Base-by-base conservation (phyloP, 2,797 vertebrate genomes). In the Tolypeutes matacus region DNA sequence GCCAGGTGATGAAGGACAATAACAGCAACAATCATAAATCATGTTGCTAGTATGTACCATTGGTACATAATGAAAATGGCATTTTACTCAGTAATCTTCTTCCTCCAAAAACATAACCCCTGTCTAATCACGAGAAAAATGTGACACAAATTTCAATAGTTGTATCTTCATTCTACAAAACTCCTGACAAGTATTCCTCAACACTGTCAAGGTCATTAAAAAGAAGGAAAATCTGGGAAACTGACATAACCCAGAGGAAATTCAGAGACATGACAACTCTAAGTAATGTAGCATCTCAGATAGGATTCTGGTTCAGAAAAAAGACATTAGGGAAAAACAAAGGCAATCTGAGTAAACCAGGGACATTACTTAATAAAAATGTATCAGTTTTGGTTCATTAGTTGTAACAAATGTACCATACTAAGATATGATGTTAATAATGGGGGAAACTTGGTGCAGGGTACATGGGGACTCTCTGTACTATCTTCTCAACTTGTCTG, bases 401-500 rank as follows among this genome's bases (percentile, higher is more conserved):
- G 7, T 39, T 39, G 39, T 39, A 39, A 39, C 39, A 39, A 39
- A 39, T 39, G 39, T 39, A 39, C 39, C 39, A 39, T 7, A 39
- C 39, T 39, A 39, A 39, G 39, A 7, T 39, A 39, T 4, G 39
- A 39, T 39, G 39, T 39, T 39, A 39, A 39, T 39, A 39, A 39
- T 39, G 7, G 39, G 39, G 39, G 4, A 39, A 39, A 39, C 39
- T 39, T 3, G 39, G 39, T 39, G 39, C 39, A n/a, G n/a, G n/a
- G n/a, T n/a, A n/a, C 34, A 34, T n/a, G 15, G 1, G 42, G 39
- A 56, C 42, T 65, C 39, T 60, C 64, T 64, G 7, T 76, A 77
- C 34, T 42, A 11, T 29, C 13, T 10, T 95, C 77, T 92, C 29
- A 85, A 39, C 42, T 76, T 94, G 92, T 39, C 92, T 86, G 18